Percentiles rank a stretch among this genome's conserved stretches.
phyloP scores from a whole-genome alignment of 2,888 invertebrate genomes.

The Atrina japonica region DNA sequence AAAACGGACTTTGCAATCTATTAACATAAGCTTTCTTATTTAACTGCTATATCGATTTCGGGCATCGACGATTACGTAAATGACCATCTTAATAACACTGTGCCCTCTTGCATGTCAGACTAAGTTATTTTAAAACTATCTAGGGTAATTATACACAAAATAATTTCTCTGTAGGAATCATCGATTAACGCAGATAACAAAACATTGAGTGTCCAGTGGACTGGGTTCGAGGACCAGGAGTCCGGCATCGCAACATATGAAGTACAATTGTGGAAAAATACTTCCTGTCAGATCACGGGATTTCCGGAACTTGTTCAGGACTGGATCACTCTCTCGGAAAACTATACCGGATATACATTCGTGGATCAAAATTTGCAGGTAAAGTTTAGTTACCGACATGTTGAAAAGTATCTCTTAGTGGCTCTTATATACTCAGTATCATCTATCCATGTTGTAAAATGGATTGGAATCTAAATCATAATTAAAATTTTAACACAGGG shows the following conservation, averaged over 20 bases:
- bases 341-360: constrained; percentile 41
- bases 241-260: constrained; percentile 45
- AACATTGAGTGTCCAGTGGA: constrained; percentile 45
- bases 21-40: too few species aligned
- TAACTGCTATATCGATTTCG: too few species aligned
- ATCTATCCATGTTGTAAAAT: background rate
- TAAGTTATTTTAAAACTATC: too few species aligned
- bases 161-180: constrained; percentile 36
- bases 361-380: constrained; percentile 40
- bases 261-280: constrained; percentile 44
- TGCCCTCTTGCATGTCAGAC: too few species aligned
- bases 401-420: background rate
- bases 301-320: constrained; percentile 24
- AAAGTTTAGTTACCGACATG: too few species aligned
- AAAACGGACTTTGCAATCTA: too few species aligned
- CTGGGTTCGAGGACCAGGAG: constrained; percentile 45
- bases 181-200: constrained; percentile 37
- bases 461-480: too few species aligned
- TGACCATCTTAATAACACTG: too few species aligned
- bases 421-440: background rate
- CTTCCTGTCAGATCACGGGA: constrained; percentile 29
- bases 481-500: too few species aligned
- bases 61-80: too few species aligned
- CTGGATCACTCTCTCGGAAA: constrained; percentile 35
- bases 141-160: too few species aligned